phyloP scores from a whole-genome alignment of 2,113 vertebrate genomes.

The Cochlearius cochlearius region DNA sequence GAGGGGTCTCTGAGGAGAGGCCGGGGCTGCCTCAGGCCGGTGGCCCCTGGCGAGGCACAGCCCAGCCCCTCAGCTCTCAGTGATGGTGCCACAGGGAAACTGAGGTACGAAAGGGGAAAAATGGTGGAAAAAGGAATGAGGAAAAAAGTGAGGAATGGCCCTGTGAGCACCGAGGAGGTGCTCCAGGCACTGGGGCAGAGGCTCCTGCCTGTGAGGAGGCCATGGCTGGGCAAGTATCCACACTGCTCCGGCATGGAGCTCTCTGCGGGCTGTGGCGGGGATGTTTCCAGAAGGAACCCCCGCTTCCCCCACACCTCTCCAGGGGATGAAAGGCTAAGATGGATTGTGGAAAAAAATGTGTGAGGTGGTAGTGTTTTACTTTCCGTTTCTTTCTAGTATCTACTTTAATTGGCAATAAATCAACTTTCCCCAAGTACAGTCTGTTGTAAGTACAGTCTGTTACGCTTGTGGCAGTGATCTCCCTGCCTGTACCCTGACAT shows the following conservation, averaged over 20 bases:
- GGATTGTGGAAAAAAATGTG: neutral
- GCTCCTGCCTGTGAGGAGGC: too few relatives aligned
- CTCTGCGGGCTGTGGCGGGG: rapidly evolving
- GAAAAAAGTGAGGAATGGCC: neutral
- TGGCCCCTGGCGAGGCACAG: rapidly evolving
- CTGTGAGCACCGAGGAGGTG: neutral
- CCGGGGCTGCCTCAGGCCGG: neutral
- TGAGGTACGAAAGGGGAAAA: too few relatives aligned
- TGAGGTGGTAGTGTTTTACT: neutral
- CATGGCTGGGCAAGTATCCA: too few relatives aligned
- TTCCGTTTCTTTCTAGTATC: too few relatives aligned
- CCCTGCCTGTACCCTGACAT: neutral
- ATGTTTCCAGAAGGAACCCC: neutral
- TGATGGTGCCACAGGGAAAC: too few relatives aligned
- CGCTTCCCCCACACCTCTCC: neutral
- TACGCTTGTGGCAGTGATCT: neutral
- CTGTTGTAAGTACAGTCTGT: neutral
- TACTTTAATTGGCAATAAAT: neutral
- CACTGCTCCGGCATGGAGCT: rapidly evolving
- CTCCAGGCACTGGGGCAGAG: too few relatives aligned
- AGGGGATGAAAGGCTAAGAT: too few relatives aligned
- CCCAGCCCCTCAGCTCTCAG: neutral
- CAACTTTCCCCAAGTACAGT: neutral
- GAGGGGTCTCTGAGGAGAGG: neutral
- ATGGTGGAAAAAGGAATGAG: neutral